Percentiles rank a stretch among this genome's conserved stretches.
These are phyloP conservation scores for Brachyopa scutellaris DNA, from an alignment of 2,888 invertebrate species.

Conservation along the genomic window DNA sequence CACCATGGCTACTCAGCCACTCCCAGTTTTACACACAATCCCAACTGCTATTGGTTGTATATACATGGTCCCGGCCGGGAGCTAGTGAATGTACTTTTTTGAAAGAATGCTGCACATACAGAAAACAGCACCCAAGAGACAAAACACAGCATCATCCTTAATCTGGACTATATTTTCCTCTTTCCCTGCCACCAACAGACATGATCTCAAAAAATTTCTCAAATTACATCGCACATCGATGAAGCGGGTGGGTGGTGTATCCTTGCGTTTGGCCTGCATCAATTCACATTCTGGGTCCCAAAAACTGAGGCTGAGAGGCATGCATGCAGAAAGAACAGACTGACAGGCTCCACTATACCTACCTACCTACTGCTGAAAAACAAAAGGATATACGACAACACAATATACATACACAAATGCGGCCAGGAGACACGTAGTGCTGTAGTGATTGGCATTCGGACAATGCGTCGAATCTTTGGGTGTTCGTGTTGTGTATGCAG, in stretches of 20 bases:
- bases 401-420: slow-evolving; percentile 36
- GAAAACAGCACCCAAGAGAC: slow-evolving; percentile 41
- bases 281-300: slow-evolving; percentile 64
- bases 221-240: slow-evolving; percentile 71
- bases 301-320: slow-evolving; percentile 39
- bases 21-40: slow-evolving; percentile 71
- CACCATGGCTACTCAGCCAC: slow-evolving; percentile 58
- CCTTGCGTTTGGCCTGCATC: slow-evolving; percentile 28
- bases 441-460: slow-evolving; percentile 71
- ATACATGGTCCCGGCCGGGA: slow-evolving; percentile 28
- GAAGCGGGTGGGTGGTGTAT: slow-evolving; percentile 19
- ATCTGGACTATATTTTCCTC: slow-evolving; percentile 1
- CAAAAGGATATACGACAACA: slow-evolving; percentile 37
- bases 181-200: background rate
- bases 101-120: no score
- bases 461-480: slow-evolving; percentile 69
- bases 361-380: slow-evolving; percentile 31
- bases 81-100: slow-evolving; percentile 34
- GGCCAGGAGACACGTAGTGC: slow-evolving; percentile 42
- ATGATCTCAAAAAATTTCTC: slow-evolving; percentile 24
- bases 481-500: slow-evolving; percentile 25
- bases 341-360: slow-evolving; percentile 70
- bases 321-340: slow-evolving; percentile 52
- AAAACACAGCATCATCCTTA: slow-evolving; percentile 65
- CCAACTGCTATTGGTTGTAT: slow-evolving; percentile 63